Evolutionary conservation across 2,113 vertebrate genomes (phyloP).

Genomic region (Zingel zingel): DNA sequence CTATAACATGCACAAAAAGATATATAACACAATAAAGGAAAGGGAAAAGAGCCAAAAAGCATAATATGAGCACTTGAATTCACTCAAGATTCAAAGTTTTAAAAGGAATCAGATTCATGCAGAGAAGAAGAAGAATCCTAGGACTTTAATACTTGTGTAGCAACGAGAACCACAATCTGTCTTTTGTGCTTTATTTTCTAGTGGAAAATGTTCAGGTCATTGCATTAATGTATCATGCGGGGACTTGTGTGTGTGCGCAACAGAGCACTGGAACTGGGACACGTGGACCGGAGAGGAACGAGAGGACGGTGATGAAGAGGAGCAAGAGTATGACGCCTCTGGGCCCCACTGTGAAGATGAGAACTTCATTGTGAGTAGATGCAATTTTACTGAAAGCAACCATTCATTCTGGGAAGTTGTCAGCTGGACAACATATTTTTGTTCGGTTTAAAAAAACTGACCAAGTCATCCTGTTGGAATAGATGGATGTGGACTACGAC

Average conservation of each 20-base stretch:
- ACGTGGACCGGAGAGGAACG: constrained; percentile 82
- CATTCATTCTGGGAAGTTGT: neutral
- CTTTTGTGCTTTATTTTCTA: too few relatives aligned
- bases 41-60: too few relatives aligned
- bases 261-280: constrained; percentile 95
- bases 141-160: neutral
- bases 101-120: too few relatives aligned
- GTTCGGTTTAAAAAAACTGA: neutral
- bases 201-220: neutral
- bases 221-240: neutral
- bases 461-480: neutral
- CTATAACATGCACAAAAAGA: too few relatives aligned
- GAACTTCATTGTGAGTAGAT: constrained; percentile 84
- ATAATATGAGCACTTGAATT: too few relatives aligned
- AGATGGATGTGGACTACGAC: constrained; percentile 95
- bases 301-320: constrained; percentile 23
- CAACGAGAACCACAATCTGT: neutral
- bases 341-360: constrained; percentile 88
- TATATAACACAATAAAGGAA: too few relatives aligned
- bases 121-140: neutral
- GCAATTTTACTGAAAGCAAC: fast-evolving
- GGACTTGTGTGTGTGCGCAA: neutral
- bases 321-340: constrained; percentile 41
- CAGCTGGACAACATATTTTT: neutral
- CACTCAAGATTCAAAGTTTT: neutral